These are phyloP conservation scores for Pseudomyrmex concolor DNA, from an alignment of 1,140 invertebrate genomes.

Conservation along the genomic window DNA sequence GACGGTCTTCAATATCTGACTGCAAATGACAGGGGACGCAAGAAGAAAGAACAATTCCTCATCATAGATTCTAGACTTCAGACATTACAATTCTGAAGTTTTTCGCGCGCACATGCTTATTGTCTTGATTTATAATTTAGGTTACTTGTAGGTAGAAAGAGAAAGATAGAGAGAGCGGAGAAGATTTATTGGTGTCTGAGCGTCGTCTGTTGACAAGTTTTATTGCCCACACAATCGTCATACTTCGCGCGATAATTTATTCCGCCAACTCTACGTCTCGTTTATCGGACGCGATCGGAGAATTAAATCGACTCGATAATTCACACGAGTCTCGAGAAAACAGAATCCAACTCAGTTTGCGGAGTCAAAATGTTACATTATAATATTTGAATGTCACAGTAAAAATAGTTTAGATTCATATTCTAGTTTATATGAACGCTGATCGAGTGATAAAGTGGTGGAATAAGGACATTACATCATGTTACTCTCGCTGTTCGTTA, in stretches of 20 bases:
- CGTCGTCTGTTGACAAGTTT: constrained; percentile 25
- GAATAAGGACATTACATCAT: too few species aligned
- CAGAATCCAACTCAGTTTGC: not conserved
- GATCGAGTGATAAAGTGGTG: not conserved
- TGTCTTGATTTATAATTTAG: constrained; percentile 19
- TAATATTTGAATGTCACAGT: not conserved
- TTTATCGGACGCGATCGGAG: constrained; percentile 19
- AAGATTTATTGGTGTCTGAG: constrained; percentile 40
- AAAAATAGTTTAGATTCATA: not conserved
- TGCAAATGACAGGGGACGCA: too few species aligned
- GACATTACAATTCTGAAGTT: too few species aligned
- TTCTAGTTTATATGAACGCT: constrained; percentile 8
- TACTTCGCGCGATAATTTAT: constrained; percentile 18
- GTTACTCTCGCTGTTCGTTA: not conserved
- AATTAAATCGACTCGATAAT: constrained; percentile 16
- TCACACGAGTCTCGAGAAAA: constrained; percentile 14
- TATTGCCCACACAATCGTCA: constrained; percentile 36
- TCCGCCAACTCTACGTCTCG: not conserved
- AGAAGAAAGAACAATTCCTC: too few species aligned
- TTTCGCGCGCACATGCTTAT: not conserved
- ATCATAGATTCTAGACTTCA: too few species aligned
- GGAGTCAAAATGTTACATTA: not conserved
- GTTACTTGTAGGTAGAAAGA: constrained; percentile 21
- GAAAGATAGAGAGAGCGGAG: not conserved
- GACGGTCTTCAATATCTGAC: too few species aligned